These are phyloP conservation scores for Drosophila sulfurigaster DNA, from an alignment of 1,140 invertebrate species.

Conservation along the genomic window DNA sequence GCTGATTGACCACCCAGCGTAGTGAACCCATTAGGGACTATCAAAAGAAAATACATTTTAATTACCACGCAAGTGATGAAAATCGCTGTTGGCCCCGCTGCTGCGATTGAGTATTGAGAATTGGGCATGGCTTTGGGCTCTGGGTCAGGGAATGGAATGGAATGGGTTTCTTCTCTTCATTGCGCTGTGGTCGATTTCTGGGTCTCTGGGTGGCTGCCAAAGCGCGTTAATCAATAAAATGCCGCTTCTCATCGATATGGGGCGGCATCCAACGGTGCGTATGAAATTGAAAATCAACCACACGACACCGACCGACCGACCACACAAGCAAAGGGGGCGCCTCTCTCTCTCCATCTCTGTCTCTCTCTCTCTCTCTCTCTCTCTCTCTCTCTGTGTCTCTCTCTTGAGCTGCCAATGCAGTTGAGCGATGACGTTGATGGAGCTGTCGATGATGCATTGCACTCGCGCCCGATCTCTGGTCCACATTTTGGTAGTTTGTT, in stretches of 20 bases:
- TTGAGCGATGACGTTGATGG: slow-evolving; percentile 46
- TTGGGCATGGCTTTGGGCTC: slow-evolving; percentile 5
- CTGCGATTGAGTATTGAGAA: slow-evolving; percentile 15
- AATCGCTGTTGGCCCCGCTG: slow-evolving; percentile 48
- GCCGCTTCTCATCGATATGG: slow-evolving; percentile 42
- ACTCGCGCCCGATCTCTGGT: slow-evolving; percentile 47
- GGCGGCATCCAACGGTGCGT: slow-evolving; percentile 76
- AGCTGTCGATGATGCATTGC: slow-evolving; percentile 58
- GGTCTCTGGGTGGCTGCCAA: slow-evolving; percentile 27
- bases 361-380: background rate
- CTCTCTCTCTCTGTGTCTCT: background rate
- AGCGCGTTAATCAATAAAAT: slow-evolving; percentile 77
- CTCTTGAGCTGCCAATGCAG: background rate
- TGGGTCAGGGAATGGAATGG: background rate
- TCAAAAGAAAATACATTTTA: slow-evolving; percentile 76
- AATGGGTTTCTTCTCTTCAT: background rate
- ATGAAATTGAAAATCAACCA: slow-evolving; percentile 77
- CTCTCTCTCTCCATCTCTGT: background rate
- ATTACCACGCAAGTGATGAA: slow-evolving; percentile 73
- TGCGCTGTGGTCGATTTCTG: background rate
- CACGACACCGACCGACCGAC: slow-evolving; percentile 45
- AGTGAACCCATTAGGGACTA: slow-evolving; percentile 47
- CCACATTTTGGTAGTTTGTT: slow-evolving; percentile 56
- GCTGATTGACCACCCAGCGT: slow-evolving; percentile 60
- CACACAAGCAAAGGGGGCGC: slow-evolving; percentile 49